Evolutionary conservation across 1,140 invertebrate species (phyloP).

Genomic region (Mycetomoellerius zeteki): DNA sequence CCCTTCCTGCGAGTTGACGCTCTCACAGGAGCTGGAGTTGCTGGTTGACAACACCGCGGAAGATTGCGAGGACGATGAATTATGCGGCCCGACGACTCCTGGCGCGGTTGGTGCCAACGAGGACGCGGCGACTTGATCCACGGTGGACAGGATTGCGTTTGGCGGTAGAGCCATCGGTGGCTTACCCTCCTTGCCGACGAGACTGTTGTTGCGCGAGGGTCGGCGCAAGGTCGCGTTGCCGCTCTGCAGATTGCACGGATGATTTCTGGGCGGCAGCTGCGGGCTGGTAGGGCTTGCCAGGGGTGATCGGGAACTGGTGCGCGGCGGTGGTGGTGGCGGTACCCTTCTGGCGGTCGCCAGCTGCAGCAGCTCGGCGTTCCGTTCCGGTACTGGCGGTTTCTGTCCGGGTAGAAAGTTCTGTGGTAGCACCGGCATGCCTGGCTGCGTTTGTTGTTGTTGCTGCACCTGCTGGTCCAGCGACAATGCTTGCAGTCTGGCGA

Average conservation of each 20-base stretch:
- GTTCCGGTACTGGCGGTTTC: constrained; percentile 93
- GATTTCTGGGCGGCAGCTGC: constrained; percentile 87
- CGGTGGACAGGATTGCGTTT: constrained; percentile 85
- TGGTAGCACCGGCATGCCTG: constrained; percentile 81
- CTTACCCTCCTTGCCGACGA: constrained; percentile 75
- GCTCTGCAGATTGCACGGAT: constrained; percentile 64
- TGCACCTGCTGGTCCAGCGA: constrained; percentile 80
- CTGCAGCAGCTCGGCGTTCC: constrained; percentile 91
- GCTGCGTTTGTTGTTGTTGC: constrained; percentile 66
- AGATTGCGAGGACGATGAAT: constrained; percentile 91
- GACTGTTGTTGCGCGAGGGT: constrained; percentile 69
- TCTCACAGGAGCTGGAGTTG: constrained; percentile 91
- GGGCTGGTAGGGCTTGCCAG: constrained; percentile 93
- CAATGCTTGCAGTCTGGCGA: constrained; percentile 85
- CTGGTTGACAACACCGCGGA: constrained; percentile 87
- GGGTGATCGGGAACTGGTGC: constrained; percentile 93
- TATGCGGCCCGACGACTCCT: constrained; percentile 86
- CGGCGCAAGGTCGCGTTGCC: constrained; percentile 79
- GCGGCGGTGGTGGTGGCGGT: constrained; percentile 94
- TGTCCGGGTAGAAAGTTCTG: constrained; percentile 83
- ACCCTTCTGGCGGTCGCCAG: constrained; percentile 90
- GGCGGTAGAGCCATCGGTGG: constrained; percentile 81
- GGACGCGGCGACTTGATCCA: constrained; percentile 87
- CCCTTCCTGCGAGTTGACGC: constrained; percentile 92
- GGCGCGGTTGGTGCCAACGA: constrained; percentile 85